phyloP scores from a whole-genome alignment of 2,797 vertebrate genomes.

The Leuciscus waleckii region DNA sequence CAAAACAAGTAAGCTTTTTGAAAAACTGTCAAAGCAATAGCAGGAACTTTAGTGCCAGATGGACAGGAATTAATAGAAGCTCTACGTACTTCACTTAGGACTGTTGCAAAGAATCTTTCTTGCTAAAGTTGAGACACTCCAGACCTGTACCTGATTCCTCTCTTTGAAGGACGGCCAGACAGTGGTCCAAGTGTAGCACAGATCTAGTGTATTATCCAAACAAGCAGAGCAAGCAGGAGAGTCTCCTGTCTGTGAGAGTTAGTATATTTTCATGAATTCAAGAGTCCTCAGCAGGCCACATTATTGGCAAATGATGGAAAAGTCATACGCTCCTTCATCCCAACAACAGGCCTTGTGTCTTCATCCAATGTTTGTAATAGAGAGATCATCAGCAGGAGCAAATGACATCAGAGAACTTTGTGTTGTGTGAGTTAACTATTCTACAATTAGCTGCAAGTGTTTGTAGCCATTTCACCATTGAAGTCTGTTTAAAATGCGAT shows the following conservation, averaged over 20 bases:
- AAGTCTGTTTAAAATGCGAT: neutral
- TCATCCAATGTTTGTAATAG: conserved; percentile 34
- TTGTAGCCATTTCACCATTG: neutral
- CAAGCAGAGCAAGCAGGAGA: conserved; percentile 5
- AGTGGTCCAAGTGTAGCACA: conserved; percentile 24
- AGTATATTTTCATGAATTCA: neutral
- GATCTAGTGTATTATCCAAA: conserved; percentile 20
- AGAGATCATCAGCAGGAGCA: conserved; percentile 42
- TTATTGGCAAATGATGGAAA: conserved; percentile 10
- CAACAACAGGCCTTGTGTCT: conserved; percentile 52
- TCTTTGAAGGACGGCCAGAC: conserved; percentile 8
- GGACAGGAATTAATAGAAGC: neutral
- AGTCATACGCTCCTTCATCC: conserved; percentile 15
- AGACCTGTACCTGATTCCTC: neutral
- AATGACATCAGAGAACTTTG: conserved; percentile 34
- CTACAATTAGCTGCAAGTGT: conserved; percentile 18
- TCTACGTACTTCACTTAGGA: neutral
- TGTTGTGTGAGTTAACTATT: conserved; percentile 15
- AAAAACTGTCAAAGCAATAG: neutral
- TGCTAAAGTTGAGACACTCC: neutral
- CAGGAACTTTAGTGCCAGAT: neutral
- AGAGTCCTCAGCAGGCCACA: conserved; percentile 13
- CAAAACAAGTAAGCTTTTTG: too few relatives aligned
- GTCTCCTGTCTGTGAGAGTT: conserved; percentile 15
- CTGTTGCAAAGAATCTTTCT: neutral